Evolutionary conservation across 2,797 vertebrate species (phyloP), one percentile per base, ranked within the genome.

Genomic region (Pipistrellus nathusii): DNA sequence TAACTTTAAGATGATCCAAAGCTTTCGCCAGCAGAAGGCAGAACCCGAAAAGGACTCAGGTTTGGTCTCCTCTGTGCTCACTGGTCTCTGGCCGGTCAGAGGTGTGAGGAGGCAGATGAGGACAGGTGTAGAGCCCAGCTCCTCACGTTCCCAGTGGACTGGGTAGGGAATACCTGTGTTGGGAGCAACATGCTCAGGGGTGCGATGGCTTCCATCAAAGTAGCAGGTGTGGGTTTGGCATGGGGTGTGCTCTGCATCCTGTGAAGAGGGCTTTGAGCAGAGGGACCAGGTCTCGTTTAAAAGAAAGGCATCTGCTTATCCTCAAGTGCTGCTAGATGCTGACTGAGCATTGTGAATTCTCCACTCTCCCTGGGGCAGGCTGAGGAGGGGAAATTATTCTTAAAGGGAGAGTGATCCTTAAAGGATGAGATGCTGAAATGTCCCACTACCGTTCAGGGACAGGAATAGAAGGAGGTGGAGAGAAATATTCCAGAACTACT

Each of bases 401-500:
- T 76, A 20, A 30, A 55, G 69, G 44, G n/a, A 57, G 32, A 51
- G 9, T 48, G 44, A 32, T n/a, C 11, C 73, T 21, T 76, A 51
- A 64, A 46, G 17, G 27, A 17, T 35, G 55, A 94, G 53, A 46
- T 53, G 10, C 64, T 23, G 35, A 73, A 88, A 38, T 78, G 55
- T 87, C 21, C 80, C 12, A 73, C 64, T 71, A 15, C 30, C 3
- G 21, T 77, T 84, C 55, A 68, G 38, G 32, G 20, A 57, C 18
- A 89, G 55, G 20, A 77, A n/a, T 76, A 66, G 75, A 71, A 71
- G 46, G 77, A 6, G 53, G 4, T 66, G 27, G 27, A 41, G n/a
- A 93, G 92, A 53, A 62, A 72, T 44, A 57, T 73, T 84, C 44
- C 25, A 87, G 75, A 90, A 90, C 78, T 38, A 17, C 30, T 38